Evolutionary conservation across 2,888 invertebrate species (phyloP).

Genomic region (Pterostichus madidus): DNA sequence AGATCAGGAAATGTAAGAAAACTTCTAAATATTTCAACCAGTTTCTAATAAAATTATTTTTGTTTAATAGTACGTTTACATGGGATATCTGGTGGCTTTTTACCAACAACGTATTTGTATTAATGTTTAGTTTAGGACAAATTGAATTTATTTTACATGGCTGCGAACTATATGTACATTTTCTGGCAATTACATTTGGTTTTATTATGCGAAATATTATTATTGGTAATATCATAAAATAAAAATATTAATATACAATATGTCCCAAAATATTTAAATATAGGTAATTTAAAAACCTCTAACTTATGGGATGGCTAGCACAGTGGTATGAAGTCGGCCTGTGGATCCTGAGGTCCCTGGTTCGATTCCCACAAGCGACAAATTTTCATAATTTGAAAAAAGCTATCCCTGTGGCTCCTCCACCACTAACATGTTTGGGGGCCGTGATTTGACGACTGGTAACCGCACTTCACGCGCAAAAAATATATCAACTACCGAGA

Average conservation of each 20-base stretch:
- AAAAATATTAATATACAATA: not conserved
- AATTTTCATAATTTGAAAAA: too few species aligned
- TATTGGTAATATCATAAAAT: conserved; percentile 27
- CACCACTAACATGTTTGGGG: too few species aligned
- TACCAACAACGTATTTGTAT: conserved; percentile 2
- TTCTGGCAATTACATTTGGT: conserved; percentile 51
- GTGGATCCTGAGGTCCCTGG: too few species aligned
- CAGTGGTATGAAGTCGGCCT: too few species aligned
- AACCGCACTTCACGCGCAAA: too few species aligned
- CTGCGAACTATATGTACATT: conserved; percentile 32
- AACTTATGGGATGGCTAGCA: too few species aligned
- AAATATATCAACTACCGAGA: too few species aligned
- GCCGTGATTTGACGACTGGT: too few species aligned
- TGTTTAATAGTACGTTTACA: not conserved
- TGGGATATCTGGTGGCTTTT: conserved; percentile 8
- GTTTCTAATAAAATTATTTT: not conserved
- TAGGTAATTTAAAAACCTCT: too few species aligned
- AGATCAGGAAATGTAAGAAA: conserved; percentile 14
- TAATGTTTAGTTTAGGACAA: conserved; percentile 45
- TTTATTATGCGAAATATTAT: conserved; percentile 47
- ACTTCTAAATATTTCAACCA: not conserved
- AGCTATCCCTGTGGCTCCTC: too few species aligned
- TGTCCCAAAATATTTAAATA: too few species aligned
- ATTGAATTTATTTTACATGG: conserved; percentile 41
- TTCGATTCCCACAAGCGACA: too few species aligned